These are phyloP conservation scores for Drosophila eohydei DNA, from an alignment of 2,888 invertebrate species.

Conservation along the genomic window DNA sequence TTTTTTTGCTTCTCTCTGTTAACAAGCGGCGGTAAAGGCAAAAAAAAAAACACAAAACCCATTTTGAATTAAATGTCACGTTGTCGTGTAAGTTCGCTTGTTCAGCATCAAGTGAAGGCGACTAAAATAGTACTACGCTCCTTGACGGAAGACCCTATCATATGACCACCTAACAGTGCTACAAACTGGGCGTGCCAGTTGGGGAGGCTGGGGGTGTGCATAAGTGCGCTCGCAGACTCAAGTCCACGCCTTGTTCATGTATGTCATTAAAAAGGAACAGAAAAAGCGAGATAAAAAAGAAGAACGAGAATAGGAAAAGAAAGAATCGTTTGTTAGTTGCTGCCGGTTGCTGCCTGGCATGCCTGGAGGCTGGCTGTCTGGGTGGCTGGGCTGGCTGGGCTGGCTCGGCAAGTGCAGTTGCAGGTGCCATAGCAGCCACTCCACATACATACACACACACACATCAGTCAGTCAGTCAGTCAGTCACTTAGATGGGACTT, in stretches of 20 bases:
- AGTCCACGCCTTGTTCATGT: slow-evolving; percentile 52
- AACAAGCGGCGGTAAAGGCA: slow-evolving; percentile 43
- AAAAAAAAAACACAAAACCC: slow-evolving; percentile 27
- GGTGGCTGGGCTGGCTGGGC: slow-evolving; percentile 36
- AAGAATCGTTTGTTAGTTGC: slow-evolving; percentile 43
- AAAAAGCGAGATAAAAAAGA: slow-evolving; percentile 7
- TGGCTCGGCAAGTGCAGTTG: slow-evolving; percentile 22
- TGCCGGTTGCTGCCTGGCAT: slow-evolving; percentile 10
- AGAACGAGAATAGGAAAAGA: slow-evolving; percentile 5
- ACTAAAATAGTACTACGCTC: slow-evolving; percentile 63
- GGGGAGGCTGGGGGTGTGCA: slow-evolving; percentile 2
- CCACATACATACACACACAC: slow-evolving; percentile 14
- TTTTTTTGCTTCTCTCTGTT: slow-evolving; percentile 11
- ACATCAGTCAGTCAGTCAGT: slow-evolving; percentile 53
- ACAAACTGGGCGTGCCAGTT: background rate
- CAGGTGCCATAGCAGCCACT: slow-evolving; percentile 31
- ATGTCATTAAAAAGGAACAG: slow-evolving; percentile 63
- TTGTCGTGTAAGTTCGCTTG: slow-evolving; percentile 69
- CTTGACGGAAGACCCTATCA: slow-evolving; percentile 50
- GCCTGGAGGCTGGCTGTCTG: slow-evolving; percentile 36
- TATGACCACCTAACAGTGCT: slow-evolving; percentile 45
- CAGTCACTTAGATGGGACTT: slow-evolving; percentile 67
- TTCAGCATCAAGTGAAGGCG: slow-evolving; percentile 62
- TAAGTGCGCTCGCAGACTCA: slow-evolving; percentile 35
- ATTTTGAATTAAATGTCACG: slow-evolving; percentile 74